These are phyloP conservation scores for Eleginops maclovinus DNA, from an alignment of 2,113 vertebrate genomes.

Conservation along the genomic window DNA sequence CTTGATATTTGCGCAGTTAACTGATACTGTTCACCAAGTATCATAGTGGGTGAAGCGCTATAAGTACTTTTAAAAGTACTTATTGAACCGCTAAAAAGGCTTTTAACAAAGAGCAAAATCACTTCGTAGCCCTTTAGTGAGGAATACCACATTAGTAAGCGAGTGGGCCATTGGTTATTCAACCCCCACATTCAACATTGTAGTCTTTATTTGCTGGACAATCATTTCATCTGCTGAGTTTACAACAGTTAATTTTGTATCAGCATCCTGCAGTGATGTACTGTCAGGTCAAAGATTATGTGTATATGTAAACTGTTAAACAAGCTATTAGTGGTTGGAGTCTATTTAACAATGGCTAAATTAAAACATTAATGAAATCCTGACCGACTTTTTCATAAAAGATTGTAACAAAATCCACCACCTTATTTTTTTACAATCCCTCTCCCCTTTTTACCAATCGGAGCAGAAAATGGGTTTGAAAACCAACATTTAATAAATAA, in stretches of 20 bases:
- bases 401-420: slow-evolving; percentile 9
- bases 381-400: neutral
- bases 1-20: too few species aligned
- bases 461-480: slow-evolving; percentile 27
- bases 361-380: neutral
- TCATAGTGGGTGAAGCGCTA: too few species aligned
- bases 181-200: neutral
- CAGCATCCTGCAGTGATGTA: neutral
- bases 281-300: neutral
- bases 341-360: neutral
- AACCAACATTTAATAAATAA: slow-evolving; percentile 19
- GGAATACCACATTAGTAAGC: neutral
- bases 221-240: neutral
- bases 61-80: too few species aligned
- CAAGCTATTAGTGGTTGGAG: neutral
- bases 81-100: neutral
- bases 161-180: neutral
- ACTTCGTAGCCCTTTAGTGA: too few species aligned
- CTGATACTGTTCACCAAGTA: too few species aligned
- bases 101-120: neutral
- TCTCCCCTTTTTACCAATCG: slow-evolving; percentile 20
- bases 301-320: neutral
- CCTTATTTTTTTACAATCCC: slow-evolving; percentile 1
- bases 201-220: neutral
- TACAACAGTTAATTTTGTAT: neutral